A percentile compares a stretch with the other conserved stretches of the same genome.
phyloP scores from a whole-genome alignment of 1,140 invertebrate species.

The Eupristina koningsbergeri region DNA sequence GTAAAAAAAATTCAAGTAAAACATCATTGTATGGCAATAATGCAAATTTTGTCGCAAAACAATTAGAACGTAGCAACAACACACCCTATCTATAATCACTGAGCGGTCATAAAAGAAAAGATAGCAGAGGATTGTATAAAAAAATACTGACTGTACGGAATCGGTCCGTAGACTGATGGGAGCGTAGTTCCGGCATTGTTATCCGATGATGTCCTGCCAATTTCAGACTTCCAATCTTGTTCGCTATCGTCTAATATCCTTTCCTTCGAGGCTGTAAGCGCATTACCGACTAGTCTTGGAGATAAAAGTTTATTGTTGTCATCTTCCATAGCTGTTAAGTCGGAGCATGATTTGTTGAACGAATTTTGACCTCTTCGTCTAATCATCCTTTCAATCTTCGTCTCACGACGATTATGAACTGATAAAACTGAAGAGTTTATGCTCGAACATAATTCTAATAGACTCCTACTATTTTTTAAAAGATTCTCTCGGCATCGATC shows the following conservation, averaged over 20 bases:
- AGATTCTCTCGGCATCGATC: conserved; percentile 39
- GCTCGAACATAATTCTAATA: conserved; percentile 52
- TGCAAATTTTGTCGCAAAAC: background rate
- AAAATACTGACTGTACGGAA: conserved; percentile 77
- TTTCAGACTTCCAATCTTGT: conserved; percentile 24
- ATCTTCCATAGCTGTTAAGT: conserved; percentile 54
- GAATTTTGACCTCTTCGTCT: conserved; percentile 8
- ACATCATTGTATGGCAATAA: background rate
- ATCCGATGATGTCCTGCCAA: conserved; percentile 56
- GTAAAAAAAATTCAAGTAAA: background rate
- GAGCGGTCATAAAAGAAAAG: background rate
- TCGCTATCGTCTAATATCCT: conserved; percentile 1
- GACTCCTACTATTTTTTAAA: conserved; percentile 55
- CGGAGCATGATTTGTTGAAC: conserved; percentile 59
- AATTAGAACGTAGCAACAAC: conserved; percentile 8
- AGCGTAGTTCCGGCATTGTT: conserved; percentile 70
- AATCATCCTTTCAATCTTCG: conserved; percentile 40
- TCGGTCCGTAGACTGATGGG: conserved; percentile 75
- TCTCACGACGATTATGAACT: conserved; percentile 13
- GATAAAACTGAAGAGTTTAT: background rate
- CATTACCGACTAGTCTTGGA: conserved; percentile 60
- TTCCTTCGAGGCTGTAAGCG: conserved; percentile 15
- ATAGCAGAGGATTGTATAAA: conserved; percentile 14
- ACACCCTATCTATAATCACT: background rate
- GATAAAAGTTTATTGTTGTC: conserved; percentile 54